These are phyloP conservation scores for Acanthosepion pharaonis DNA, from an alignment of 2,888 invertebrate species.

Conservation along the genomic window DNA sequence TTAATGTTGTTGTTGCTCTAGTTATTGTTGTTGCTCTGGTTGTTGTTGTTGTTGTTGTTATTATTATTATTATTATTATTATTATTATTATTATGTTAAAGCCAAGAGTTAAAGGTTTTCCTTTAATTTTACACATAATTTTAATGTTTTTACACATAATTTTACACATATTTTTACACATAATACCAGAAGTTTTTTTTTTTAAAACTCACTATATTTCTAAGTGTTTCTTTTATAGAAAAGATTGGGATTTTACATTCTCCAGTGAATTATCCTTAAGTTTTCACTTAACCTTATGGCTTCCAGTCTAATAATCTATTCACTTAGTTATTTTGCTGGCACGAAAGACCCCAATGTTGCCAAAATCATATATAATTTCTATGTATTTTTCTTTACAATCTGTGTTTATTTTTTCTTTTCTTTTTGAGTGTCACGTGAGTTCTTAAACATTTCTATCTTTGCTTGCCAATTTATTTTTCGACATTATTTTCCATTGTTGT, in stretches of 20 bases:
- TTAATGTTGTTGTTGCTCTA: too few species aligned
- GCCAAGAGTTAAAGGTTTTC: too few species aligned
- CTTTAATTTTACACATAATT: too few species aligned
- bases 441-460: neutral
- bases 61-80: too few species aligned
- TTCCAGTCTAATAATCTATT: neutral
- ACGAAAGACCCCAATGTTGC: neutral
- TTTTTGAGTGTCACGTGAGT: neutral
- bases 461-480: neutral
- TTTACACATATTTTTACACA: too few species aligned
- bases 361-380: conserved; percentile 2
- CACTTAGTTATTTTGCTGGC: neutral
- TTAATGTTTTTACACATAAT: too few species aligned
- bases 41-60: too few species aligned
- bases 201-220: too few species aligned
- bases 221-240: too few species aligned
- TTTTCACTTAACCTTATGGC: neutral
- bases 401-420: neutral
- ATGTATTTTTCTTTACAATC: neutral
- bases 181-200: too few species aligned
- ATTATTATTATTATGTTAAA: too few species aligned
- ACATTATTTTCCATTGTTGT: neutral
- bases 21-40: too few species aligned
- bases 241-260: neutral
- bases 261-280: neutral